Evolutionary conservation across 2,113 vertebrate species (phyloP).

Genomic region (Turnix velox): DNA sequence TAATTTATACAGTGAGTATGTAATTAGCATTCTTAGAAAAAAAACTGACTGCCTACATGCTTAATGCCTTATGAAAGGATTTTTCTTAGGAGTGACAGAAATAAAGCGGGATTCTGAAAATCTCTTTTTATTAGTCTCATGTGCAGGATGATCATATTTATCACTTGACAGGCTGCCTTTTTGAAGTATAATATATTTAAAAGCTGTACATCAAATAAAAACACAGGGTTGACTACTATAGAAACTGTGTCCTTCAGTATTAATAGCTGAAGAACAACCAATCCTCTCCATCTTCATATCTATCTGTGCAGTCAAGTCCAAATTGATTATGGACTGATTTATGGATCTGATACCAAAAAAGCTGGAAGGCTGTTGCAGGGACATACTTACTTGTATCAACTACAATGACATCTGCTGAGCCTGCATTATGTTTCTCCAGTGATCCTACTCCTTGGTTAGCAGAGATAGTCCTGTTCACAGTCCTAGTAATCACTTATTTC

Average conservation of each 20-base stretch:
- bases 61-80: constrained; percentile 7
- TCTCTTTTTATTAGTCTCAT: constrained; percentile 17
- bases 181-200: constrained; percentile 13
- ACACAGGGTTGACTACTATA: not conserved
- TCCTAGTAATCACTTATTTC: not conserved
- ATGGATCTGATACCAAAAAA: constrained; percentile 33
- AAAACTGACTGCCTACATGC: constrained; percentile 26
- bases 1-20: constrained; percentile 64
- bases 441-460: not conserved
- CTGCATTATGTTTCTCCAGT: not conserved
- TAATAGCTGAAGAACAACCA: constrained; percentile 32
- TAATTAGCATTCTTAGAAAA: constrained; percentile 69
- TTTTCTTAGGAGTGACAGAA: constrained; percentile 35
- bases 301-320: constrained; percentile 49
- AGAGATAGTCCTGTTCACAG: not conserved
- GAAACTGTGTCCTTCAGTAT: constrained; percentile 32
- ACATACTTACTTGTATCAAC: constrained; percentile 22
- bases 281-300: constrained; percentile 37
- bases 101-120: constrained; percentile 36
- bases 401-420: constrained; percentile 10
- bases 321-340: constrained; percentile 55
- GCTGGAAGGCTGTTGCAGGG: constrained; percentile 15
- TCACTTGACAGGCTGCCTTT: not conserved
- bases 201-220: constrained; percentile 40
- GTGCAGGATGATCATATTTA: not conserved